Evolutionary conservation across 2,113 vertebrate genomes (phyloP).

Genomic region (Chlorocebus sabaeus): DNA sequence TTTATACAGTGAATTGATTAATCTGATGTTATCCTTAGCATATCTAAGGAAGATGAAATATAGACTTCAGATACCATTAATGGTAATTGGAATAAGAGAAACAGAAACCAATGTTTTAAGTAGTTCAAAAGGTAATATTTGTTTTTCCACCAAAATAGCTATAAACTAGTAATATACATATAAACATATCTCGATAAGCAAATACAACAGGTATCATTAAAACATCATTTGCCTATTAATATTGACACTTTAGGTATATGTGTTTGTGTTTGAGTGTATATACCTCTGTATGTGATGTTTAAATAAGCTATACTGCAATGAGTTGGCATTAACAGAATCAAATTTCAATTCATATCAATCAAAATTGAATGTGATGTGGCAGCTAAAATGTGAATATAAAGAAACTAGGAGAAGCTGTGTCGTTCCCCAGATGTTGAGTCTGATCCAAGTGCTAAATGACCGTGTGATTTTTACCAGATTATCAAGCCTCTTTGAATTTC

Average conservation of each 20-base stretch:
- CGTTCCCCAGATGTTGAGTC: not conserved
- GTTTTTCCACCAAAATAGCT: not conserved
- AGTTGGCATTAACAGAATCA: not conserved
- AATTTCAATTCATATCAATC: not conserved
- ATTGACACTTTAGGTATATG: accelerated
- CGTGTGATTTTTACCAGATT: not conserved
- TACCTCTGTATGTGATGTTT: not conserved
- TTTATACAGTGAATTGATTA: not conserved
- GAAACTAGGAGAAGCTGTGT: not conserved
- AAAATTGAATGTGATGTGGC: not conserved
- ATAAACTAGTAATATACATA: not conserved
- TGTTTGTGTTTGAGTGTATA: not conserved
- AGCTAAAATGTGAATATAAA: not conserved
- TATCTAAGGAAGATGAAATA: not conserved
- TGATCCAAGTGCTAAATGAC: not conserved
- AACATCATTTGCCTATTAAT: not conserved
- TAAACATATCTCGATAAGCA: not conserved
- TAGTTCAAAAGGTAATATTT: not conserved
- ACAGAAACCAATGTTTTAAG: not conserved
- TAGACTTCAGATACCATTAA: not conserved
- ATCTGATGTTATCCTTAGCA: not conserved
- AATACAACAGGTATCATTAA: not conserved
- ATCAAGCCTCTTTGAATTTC: not conserved
- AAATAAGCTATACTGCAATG: not conserved
- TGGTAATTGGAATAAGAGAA: not conserved